Conservation (phyloP, 2,888 invertebrate species). For the Lasioglossum lativentre region DNA sequence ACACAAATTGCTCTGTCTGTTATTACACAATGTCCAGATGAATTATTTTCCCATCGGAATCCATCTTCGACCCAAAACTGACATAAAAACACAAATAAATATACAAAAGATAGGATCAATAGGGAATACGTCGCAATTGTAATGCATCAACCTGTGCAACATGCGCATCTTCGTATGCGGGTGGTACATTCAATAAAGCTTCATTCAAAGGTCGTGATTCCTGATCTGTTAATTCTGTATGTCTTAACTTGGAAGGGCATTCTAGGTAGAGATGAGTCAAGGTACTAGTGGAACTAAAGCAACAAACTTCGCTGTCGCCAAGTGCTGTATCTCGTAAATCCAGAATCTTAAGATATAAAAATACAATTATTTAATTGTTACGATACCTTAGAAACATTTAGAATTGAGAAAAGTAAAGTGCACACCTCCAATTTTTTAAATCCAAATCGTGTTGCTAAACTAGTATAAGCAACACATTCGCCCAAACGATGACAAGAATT, state of each 20-base stretch:
- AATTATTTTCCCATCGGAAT: slow-evolving; percentile 52
- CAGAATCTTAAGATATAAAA: slow-evolving; percentile 82
- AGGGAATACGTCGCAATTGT: background rate
- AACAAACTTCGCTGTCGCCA: slow-evolving; percentile 87
- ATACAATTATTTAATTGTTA: background rate
- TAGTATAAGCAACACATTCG: slow-evolving; percentile 91
- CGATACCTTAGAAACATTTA: no score
- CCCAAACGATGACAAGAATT: slow-evolving; percentile 88
- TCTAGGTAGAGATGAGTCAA: slow-evolving; percentile 86
- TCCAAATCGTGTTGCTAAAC: slow-evolving; percentile 90
- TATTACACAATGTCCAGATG: slow-evolving; percentile 56
- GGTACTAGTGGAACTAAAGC: slow-evolving; percentile 86
- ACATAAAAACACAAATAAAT: background rate
- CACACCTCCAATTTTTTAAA: slow-evolving; percentile 87
- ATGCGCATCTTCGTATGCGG: slow-evolving; percentile 74
- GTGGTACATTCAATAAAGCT: slow-evolving; percentile 69
- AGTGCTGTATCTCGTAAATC: slow-evolving; percentile 87
- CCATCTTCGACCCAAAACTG: slow-evolving; percentile 66
- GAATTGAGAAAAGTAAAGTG: slow-evolving; percentile 5
- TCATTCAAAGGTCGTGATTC: slow-evolving; percentile 69
- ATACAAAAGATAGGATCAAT: background rate
- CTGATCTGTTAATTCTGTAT: slow-evolving; percentile 53
- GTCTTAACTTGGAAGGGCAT: slow-evolving; percentile 79
- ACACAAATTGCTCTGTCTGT: slow-evolving; percentile 81
- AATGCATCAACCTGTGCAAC: slow-evolving; percentile 67